phyloP scores from a whole-genome alignment of 2,113 vertebrate genomes.

The Cyprinodon brontotheroides region DNA sequence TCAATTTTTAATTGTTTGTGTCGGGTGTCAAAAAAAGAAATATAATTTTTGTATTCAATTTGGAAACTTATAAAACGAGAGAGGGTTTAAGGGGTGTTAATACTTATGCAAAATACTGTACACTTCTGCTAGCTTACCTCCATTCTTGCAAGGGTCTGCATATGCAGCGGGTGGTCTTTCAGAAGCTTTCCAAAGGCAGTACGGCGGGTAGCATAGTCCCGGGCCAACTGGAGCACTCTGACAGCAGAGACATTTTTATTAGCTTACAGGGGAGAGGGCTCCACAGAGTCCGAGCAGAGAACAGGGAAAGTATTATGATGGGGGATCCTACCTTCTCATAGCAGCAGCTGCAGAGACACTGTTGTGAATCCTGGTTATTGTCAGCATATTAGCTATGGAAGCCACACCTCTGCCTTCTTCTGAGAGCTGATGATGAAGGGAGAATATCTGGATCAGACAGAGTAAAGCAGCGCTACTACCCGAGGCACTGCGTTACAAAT shows the following conservation, averaged over 20 bases:
- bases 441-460: background rate
- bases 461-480: background rate
- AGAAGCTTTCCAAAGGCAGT: conserved; percentile 85
- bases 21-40: too few species aligned
- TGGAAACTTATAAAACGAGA: background rate
- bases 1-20: too few species aligned
- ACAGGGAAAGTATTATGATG: background rate
- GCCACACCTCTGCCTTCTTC: conserved; percentile 85
- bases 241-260: conserved; percentile 25
- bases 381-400: conserved; percentile 86
- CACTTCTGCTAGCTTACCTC: conserved; percentile 76
- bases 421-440: conserved; percentile 77
- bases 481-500: background rate
- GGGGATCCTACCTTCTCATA: conserved; percentile 84
- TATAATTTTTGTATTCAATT: too few species aligned
- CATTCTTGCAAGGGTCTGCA: conserved; percentile 84
- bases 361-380: conserved; percentile 87
- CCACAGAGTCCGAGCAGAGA: background rate
- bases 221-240: conserved; percentile 83
- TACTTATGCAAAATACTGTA: background rate
- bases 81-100: background rate
- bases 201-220: conserved; percentile 82
- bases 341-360: conserved; percentile 74
- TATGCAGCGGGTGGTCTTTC: conserved; percentile 85
- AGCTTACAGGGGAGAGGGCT: background rate